Evolutionary conservation across 2,888 invertebrate genomes (phyloP).

Genomic region (Heterodera filipjevi): DNA sequence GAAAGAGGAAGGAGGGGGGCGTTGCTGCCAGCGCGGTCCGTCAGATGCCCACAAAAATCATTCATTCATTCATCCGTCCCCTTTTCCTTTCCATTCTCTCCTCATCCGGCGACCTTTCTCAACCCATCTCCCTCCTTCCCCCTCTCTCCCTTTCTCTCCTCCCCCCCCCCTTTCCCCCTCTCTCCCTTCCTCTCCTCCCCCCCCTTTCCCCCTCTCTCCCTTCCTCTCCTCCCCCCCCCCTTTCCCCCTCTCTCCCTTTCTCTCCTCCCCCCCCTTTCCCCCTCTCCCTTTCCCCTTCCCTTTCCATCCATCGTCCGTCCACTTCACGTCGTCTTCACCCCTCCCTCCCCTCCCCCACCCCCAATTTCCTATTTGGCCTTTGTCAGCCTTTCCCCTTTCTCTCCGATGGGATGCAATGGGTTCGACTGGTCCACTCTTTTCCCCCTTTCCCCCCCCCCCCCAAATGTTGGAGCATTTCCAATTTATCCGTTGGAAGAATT

Average conservation of each 20-base stretch:
- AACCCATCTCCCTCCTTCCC: not conserved
- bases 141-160: not conserved
- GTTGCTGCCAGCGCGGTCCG: slow-evolving; percentile 7
- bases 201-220: not conserved
- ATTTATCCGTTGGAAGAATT: not conserved
- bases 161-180: not conserved
- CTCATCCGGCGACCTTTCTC: not conserved
- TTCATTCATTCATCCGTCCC: not conserved
- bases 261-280: not conserved
- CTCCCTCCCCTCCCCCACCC: not conserved
- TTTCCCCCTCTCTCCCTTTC: not conserved
- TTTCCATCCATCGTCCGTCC: not conserved
- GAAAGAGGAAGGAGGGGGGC: not conserved
- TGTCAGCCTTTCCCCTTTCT: not conserved
- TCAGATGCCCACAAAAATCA: slow-evolving; percentile 10
- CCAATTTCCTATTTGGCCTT: slow-evolving; percentile 12
- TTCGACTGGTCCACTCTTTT: not conserved
- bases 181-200: not conserved
- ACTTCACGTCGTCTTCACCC: not conserved
- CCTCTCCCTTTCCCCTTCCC: not conserved
- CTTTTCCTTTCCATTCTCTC: not conserved
- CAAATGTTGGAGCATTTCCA: slow-evolving; percentile 9
- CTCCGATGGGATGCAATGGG: not conserved
- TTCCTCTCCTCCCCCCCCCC: not conserved
- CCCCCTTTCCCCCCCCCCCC: not conserved